These are phyloP conservation scores for Zeuzera pyrina DNA, from an alignment of 2,888 invertebrate genomes.

Conservation along the genomic window DNA sequence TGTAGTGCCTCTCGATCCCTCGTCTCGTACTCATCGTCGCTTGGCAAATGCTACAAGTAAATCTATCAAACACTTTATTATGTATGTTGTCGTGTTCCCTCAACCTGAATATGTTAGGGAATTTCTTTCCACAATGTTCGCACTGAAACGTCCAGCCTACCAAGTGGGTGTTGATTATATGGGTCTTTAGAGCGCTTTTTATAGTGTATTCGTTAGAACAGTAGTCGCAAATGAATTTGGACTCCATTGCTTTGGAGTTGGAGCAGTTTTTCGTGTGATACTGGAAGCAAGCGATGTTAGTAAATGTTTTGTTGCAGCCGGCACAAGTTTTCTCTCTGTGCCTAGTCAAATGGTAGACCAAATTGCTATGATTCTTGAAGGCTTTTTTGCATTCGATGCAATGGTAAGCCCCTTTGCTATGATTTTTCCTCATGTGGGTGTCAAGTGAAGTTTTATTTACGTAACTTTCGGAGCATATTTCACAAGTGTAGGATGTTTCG, in stretches of 20 bases:
- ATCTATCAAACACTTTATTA: constrained; percentile 26
- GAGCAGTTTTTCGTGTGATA: constrained; percentile 24
- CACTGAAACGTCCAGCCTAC: constrained; percentile 24
- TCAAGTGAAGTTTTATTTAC: constrained; percentile 10
- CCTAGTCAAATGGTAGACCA: constrained; percentile 22
- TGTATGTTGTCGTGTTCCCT: constrained; percentile 34
- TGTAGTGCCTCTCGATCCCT: constrained; percentile 29
- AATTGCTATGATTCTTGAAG: constrained; percentile 17
- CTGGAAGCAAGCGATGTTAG: constrained; percentile 27
- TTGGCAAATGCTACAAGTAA: constrained; percentile 28
- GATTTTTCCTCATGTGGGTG: constrained; percentile 18
- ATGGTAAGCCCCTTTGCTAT: constrained; percentile 13
- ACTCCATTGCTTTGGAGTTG: constrained; percentile 5
- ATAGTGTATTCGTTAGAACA: constrained; percentile 25
- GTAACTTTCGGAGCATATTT: constrained; percentile 24
- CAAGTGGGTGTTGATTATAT: constrained; percentile 27
- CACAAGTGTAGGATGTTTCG: constrained; percentile 19
- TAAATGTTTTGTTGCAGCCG: constrained; percentile 26
- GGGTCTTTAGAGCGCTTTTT: constrained; percentile 23
- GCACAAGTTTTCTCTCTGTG: constrained; percentile 25
- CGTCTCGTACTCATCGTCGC: constrained; percentile 29
- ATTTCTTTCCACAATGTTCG: constrained; percentile 34
- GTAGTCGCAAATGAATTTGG: constrained; percentile 31
- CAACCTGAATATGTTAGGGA: constrained; percentile 23
- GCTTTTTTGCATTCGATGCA: constrained; percentile 30